Evolutionary conservation across 2,888 invertebrate species (phyloP).

Genomic region (Seira sanloemensis): DNA sequence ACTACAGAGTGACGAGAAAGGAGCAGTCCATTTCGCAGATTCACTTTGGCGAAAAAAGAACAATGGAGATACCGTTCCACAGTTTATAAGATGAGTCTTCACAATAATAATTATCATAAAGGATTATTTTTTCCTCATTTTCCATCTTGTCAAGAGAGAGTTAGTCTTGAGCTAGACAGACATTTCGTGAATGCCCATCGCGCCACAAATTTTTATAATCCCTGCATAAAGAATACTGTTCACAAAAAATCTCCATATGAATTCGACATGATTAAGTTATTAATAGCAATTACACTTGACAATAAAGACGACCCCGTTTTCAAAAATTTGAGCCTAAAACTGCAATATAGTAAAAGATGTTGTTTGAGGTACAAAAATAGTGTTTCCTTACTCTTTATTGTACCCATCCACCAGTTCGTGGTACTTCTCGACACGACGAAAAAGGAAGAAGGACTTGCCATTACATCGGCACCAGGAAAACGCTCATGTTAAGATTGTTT

Average conservation of each 20-base stretch:
- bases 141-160: constrained; percentile 37
- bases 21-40: neutral
- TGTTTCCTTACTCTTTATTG: too few relatives aligned
- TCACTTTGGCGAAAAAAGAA: constrained; percentile 33
- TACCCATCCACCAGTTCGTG: too few relatives aligned
- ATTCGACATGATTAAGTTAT: constrained; percentile 58
- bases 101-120: constrained; percentile 46
- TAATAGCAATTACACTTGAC: constrained; percentile 53
- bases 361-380: too few relatives aligned
- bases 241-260: constrained; percentile 49
- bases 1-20: neutral
- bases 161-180: constrained; percentile 22
- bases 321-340: neutral
- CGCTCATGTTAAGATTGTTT: too few relatives aligned
- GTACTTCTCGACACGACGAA: too few relatives aligned
- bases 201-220: constrained; percentile 31
- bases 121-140: constrained; percentile 20
- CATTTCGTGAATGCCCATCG: constrained; percentile 16
- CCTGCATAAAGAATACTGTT: constrained; percentile 14
- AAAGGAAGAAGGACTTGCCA: too few relatives aligned
- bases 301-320: constrained; percentile 40
- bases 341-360: too few relatives aligned
- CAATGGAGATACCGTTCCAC: constrained; percentile 55
- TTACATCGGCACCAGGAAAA: too few relatives aligned
- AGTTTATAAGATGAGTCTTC: constrained; percentile 32